phyloP scores from a whole-genome alignment of 1,140 invertebrate genomes.

The Apis mellifera region Amel_HAv3.1 CM009941.2:16176001-16176500 shows the following conservation, averaged over 20 bases:
- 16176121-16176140: constrained; percentile 87
- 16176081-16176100: constrained; percentile 85
- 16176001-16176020: background rate
- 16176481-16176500: background rate
- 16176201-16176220: background rate
- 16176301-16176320: constrained; percentile 84
- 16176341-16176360: constrained; percentile 85
- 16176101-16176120: constrained; percentile 90
- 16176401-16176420: constrained; percentile 80
- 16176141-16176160: constrained; percentile 84
- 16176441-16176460: background rate
- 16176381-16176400: constrained; percentile 82
- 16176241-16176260: constrained; percentile 89
- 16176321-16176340: constrained; percentile 84
- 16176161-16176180: background rate
- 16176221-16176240: constrained; percentile 87
- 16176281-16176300: constrained; percentile 84
- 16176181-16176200: too few relatives aligned
- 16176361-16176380: constrained; percentile 82
- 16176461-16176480: background rate
- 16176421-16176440: background rate
- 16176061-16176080: constrained; percentile 84
- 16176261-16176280: constrained; percentile 87
- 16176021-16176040: constrained; percentile 91
- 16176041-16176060: constrained; percentile 95